Base-by-base conservation (phyloP, 2,888 invertebrate genomes). In the Hirtodrosophila trivittata region DNA sequence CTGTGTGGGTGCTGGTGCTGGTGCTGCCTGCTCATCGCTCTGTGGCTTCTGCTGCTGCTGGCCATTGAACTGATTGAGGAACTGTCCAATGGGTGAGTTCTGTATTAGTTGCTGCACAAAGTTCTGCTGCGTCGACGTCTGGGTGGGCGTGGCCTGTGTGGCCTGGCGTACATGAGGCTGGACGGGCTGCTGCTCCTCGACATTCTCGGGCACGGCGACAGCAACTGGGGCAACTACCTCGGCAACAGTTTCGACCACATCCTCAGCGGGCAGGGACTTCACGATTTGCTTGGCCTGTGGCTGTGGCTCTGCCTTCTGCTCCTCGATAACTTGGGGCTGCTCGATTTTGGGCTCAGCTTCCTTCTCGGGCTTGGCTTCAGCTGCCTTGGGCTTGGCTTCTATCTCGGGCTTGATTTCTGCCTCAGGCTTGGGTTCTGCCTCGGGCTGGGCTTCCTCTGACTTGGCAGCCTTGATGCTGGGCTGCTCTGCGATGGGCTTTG, bases 31-130 rank as follows among this genome's bases (percentile, higher is more conserved):
- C 7, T 78, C 75, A 59, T 84, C 86, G 0, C 68, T 75, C 1
- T 73, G 73, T 3, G 35, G 35, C 2, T 18, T 54, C 6, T 45
- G 46, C 1, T 35, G 65, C 43, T 60, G 50, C n/a, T 66, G 42
- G 0, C 83, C 78, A 1, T 75, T 78, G 54, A 88, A 72, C 58
- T 88, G 88, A 26, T 78, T 89, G 8, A 89, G 74, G 18, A 89
- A 82, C 30, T 88, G 88, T 1, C 89, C 89, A 21, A 89, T 76
- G 1, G 89, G 89, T 0, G 88, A 86, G 21, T 88, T 89, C 47
- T 89, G 89, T 33, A 89, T 85, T n/a, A 89, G 55, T 21, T 88
- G 89, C 60, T 89, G 89, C 12, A 89, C 81, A 57, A 89, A 87
- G 70, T 88, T 88, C 46, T 77, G 81, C 43, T 78, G 88, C 0